Conservation (phyloP, 1,140 invertebrate genomes). For the Zaprionus capensis region DNA sequence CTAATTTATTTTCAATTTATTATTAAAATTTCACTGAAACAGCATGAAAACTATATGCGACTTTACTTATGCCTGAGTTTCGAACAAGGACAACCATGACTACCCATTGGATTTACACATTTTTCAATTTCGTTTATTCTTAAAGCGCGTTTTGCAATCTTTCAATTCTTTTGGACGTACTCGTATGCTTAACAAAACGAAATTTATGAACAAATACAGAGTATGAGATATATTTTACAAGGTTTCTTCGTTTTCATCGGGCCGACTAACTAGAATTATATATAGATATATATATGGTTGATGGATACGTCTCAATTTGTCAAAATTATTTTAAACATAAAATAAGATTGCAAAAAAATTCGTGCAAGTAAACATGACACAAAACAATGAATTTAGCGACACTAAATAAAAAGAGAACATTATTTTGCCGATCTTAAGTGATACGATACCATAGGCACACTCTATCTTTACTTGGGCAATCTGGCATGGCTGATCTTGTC, state of each 20-base stretch:
- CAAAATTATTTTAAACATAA: conserved; percentile 71
- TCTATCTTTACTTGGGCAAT: conserved; percentile 72
- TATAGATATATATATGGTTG: conserved; percentile 1
- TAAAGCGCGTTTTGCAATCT: conserved; percentile 4
- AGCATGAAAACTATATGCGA: conserved; percentile 52
- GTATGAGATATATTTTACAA: conserved; percentile 45
- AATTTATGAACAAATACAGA: conserved; percentile 45
- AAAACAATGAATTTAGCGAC: conserved; percentile 74
- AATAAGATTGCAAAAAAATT: conserved; percentile 77
- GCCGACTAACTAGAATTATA: background rate
- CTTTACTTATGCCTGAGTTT: conserved; percentile 33
- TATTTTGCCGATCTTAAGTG: conserved; percentile 56
- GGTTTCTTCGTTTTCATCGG: conserved; percentile 15
- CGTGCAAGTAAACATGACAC: conserved; percentile 45
- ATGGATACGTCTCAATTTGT: conserved; percentile 54
- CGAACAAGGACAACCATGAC: conserved; percentile 44
- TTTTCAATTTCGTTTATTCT: conserved; percentile 54
- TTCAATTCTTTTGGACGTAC: conserved; percentile 35
- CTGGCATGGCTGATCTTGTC: conserved; percentile 89
- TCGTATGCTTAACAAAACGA: conserved; percentile 52
- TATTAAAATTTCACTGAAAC: conserved; percentile 70
- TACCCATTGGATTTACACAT: conserved; percentile 54
- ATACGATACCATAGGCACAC: conserved; percentile 16
- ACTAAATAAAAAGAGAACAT: conserved; percentile 68
- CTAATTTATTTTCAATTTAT: conserved; percentile 63